A percentile compares a stretch with the other conserved stretches of the same genome.
Conservation (phyloP, 2,797 vertebrate genomes). For the Phataginus tricuspis region DNA sequence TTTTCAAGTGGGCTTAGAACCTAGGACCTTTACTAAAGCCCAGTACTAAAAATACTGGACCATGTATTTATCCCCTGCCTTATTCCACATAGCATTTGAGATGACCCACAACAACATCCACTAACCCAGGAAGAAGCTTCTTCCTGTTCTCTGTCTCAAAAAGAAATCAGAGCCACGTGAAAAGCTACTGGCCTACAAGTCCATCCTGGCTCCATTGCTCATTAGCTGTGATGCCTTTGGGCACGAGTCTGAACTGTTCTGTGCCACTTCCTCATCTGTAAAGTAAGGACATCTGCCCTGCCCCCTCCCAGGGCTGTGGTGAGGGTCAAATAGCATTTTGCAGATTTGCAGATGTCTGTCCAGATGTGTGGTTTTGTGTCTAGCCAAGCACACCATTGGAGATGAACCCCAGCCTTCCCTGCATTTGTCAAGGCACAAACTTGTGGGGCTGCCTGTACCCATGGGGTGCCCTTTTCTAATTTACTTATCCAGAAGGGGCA, state of each 20-base stretch:
- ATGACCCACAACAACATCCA: background rate
- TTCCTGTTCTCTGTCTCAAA: background rate
- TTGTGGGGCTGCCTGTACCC: background rate
- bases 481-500: background rate
- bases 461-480: background rate
- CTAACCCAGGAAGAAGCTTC: conserved; percentile 22
- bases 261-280: conserved; percentile 25
- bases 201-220: background rate
- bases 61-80: background rate
- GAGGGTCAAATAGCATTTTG: background rate
- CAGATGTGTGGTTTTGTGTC: conserved; percentile 49
- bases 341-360: conserved; percentile 44
- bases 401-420: background rate
- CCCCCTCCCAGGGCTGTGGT: background rate
- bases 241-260: background rate
- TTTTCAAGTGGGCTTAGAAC: conserved; percentile 49
- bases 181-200: background rate
- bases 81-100: background rate
- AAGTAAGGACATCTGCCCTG: background rate
- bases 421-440: background rate
- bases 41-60: background rate
- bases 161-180: background rate
- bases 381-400: background rate
- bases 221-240: background rate
- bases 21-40: conserved; percentile 11